These are phyloP conservation scores for Gopherus evgoodei DNA, from an alignment of 2,113 vertebrate species.

Conservation along the genomic window DNA sequence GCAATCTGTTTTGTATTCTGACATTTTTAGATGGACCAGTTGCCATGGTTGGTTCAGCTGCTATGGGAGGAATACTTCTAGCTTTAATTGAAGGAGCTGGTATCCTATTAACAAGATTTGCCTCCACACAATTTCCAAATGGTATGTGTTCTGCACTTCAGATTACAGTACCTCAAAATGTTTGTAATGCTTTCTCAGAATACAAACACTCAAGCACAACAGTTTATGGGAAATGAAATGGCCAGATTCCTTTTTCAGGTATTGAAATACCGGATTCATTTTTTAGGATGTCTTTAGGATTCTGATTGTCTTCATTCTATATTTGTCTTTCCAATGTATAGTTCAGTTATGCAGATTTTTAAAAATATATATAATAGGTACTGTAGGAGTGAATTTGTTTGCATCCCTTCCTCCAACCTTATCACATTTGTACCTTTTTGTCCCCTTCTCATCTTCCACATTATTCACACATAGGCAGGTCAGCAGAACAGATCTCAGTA, in stretches of 20 bases:
- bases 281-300: background rate
- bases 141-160: slow-evolving; percentile 80
- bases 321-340: background rate
- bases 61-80: slow-evolving; percentile 95
- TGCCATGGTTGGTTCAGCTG: slow-evolving; percentile 95
- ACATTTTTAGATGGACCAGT: slow-evolving; percentile 87
- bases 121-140: slow-evolving; percentile 92
- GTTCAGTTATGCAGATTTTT: background rate
- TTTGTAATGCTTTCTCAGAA: background rate
- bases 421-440: background rate
- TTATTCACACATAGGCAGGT: background rate
- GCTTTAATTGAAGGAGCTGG: slow-evolving; percentile 96
- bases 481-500: background rate
- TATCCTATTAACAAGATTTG: slow-evolving; percentile 93
- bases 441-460: background rate
- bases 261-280: background rate
- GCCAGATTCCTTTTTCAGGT: background rate
- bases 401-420: background rate
- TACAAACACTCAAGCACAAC: background rate
- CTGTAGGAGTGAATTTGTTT: background rate
- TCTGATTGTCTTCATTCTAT: background rate
- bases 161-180: no score
- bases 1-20: background rate
- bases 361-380: no score
- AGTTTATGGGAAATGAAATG: background rate